phyloP scores from a whole-genome alignment of 2,113 vertebrate species.

The Anhinga rufa region DNA sequence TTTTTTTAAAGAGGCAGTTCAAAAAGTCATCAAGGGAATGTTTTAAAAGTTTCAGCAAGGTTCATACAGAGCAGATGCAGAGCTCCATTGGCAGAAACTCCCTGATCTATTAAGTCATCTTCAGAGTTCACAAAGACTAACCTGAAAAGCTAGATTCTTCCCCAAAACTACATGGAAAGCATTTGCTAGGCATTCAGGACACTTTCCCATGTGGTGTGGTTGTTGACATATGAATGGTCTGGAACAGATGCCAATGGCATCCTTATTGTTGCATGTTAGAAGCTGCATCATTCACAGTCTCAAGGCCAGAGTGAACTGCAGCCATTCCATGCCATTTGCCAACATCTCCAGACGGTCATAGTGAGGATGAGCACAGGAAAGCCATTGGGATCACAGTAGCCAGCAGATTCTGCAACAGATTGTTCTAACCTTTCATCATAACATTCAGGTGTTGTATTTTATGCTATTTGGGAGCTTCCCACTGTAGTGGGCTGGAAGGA shows the following conservation, averaged over 20 bases:
- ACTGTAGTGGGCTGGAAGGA: neutral
- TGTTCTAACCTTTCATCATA: neutral
- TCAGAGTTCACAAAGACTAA: neutral
- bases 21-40: neutral
- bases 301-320: neutral
- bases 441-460: neutral
- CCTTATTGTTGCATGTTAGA: neutral
- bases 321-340: neutral
- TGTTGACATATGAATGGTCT: neutral
- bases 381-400: neutral
- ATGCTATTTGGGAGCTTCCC: neutral
- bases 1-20: neutral
- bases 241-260: neutral
- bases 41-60: neutral
- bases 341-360: neutral
- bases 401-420: neutral
- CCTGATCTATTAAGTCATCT: neutral
- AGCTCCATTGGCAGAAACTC: neutral
- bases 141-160: neutral
- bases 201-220: neutral
- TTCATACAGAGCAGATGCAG: neutral
- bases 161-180: neutral
- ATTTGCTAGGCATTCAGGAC: neutral
- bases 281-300: neutral
- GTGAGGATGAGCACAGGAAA: neutral